Base-by-base conservation (phyloP, 1,140 invertebrate genomes). In the Ptiloglossa arizonensis region DNA sequence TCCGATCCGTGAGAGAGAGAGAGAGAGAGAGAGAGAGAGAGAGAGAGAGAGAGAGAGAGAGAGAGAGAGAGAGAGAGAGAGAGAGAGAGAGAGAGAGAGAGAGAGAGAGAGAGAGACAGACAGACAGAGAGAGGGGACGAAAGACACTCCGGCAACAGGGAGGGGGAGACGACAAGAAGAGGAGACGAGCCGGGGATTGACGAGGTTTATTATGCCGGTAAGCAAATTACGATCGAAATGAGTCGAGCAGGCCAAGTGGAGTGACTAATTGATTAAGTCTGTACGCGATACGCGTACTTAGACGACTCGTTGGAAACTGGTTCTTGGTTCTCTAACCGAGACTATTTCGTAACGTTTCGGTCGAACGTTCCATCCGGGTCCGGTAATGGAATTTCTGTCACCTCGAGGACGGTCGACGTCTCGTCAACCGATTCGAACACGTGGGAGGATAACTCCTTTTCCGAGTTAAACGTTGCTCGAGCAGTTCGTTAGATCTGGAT, bases 171-270 rank as follows among this genome's bases (percentile, higher is more conserved):
- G 50, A 57, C 35, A 62, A 50, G 32, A 48, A 76, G 57, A 32
- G 38, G 44, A 76, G 71, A 57, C 27, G 29, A 13, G 41, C 17
- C 0, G 41, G 54, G 46, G 62, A 67, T 56, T 22, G 44, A 50
- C 46, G 38, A 52, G 69, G 86, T 89, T 89, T 86, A 87, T 90
- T 89, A 90, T 89, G 80, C 81, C 84, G 77, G 86, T 82, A 78
- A 83, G 82, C 85, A 86, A 90, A 89, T 90, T 88, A 89, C 86
- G 79, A 87, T 87, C 77, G 87, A 86, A 86, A 82, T 73, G 85
- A 87, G 81, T 82, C 81, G 71, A 59, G 64, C 54, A 13, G 75
- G 60, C 54, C 78, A 67, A 80, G 81, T 85, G 81, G 87, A 79
- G 86, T 87, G 88, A 90, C 88, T 89, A 89, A 90, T 90, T 87